Conservation (phyloP, 2,888 invertebrate species). For the Nephrotoma guestfalica region DNA sequence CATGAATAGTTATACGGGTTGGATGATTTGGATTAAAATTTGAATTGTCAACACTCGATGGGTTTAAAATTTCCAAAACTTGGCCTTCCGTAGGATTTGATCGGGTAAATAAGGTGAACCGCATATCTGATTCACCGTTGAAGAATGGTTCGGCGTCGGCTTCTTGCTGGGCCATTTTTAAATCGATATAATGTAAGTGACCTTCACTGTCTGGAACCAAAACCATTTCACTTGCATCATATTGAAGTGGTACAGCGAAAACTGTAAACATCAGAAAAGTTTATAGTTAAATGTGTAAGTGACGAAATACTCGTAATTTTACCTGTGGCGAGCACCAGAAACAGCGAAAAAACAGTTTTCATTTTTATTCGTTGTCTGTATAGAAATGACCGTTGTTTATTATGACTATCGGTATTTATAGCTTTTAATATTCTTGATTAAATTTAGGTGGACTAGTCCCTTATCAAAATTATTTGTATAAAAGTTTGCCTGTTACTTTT, state of each 20-base stretch:
- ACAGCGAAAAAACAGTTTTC: neutral
- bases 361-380: neutral
- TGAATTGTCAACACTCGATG: neutral
- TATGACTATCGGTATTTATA: too few relatives aligned
- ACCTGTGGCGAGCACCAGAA: neutral
- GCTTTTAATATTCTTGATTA: too few relatives aligned
- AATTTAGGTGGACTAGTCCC: too few relatives aligned
- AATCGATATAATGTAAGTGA: neutral
- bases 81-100: neutral
- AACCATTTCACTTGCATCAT: neutral
- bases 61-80: neutral
- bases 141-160: neutral
- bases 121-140: neutral
- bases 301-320: neutral
- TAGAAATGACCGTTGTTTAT: neutral
- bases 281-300: neutral
- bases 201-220: neutral
- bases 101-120: neutral
- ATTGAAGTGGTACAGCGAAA: neutral
- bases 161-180: neutral
- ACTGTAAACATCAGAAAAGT: neutral
- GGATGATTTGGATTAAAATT: neutral
- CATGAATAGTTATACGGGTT: neutral
- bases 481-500: too few relatives aligned
- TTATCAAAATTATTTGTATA: too few relatives aligned